Evolutionary conservation across 2,888 invertebrate species (phyloP), one percentile per base, ranked within the genome.

Genomic region (Synergus itoensis): DNA sequence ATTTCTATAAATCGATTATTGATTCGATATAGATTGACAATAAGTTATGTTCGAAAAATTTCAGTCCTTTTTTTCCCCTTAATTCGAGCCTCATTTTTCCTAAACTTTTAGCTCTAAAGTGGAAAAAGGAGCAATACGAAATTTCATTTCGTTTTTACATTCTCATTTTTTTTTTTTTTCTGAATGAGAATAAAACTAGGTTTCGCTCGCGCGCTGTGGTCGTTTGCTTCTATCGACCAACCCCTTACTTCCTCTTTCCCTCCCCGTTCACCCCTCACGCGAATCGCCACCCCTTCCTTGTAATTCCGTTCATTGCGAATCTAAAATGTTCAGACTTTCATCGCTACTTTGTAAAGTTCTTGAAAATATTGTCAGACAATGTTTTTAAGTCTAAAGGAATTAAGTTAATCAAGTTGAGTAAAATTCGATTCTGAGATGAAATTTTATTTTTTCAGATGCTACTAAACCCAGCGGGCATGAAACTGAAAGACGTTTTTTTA

Each of bases 161-260:
- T 28, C 28, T 28, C 28, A 28, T 28, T 28, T 78, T 45, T 69
- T 78, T 77, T 80, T 78, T 77, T 81, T 57, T 64, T 77, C 21
- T 16, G n/a, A 4, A 63, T 60, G 11, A 8, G 41, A 63, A 57
- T 67, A 69, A 73, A 81, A 79, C 45, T 79, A 57, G 77, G 65
- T 73, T 69, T 75, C 16, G 43, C 76, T 76, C 28, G 11, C 75
- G 85, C 86, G 83, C 85, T 81, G 77, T 83, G 65, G 80, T 81
- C 83, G 82, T 83, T 82, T 79, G 83, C 82, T 79, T 82, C 86
- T 87, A 87, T 87, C 85, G 86, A 86, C 86, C 87, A 86, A 84
- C 86, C 85, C 85, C 82, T 80, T 84, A 82, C 82, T 81, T 79
- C 69, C 81, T 79, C 77, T 69, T 81, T 79, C 79, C 76, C 84